phyloP scores from a whole-genome alignment of 2,888 invertebrate species.

The Leptinotarsa haldemani region DNA sequence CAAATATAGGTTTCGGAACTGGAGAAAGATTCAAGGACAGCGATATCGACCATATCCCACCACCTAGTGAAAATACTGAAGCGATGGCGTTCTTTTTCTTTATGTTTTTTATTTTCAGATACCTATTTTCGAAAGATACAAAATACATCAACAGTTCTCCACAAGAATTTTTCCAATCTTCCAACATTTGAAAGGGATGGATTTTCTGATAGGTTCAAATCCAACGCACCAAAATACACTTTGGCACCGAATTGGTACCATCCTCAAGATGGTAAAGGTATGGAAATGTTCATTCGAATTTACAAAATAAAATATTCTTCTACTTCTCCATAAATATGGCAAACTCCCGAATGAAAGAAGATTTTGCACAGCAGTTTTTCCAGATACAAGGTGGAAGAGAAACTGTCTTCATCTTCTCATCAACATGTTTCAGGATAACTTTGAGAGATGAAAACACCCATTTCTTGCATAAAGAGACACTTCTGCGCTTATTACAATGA shows the following conservation, averaged over 20 bases:
- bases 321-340: too few relatives aligned
- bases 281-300: not conserved
- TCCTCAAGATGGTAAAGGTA: conserved; percentile 48
- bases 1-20: conserved; percentile 48
- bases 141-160: conserved; percentile 27
- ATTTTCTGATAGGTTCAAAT: conserved; percentile 56
- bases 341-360: too few relatives aligned
- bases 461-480: too few relatives aligned
- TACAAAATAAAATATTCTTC: too few relatives aligned
- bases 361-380: too few relatives aligned
- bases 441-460: too few relatives aligned
- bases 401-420: too few relatives aligned
- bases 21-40: conserved; percentile 39
- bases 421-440: too few relatives aligned
- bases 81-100: not conserved
- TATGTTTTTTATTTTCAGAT: conserved; percentile 27
- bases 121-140: conserved; percentile 32
- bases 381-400: too few relatives aligned
- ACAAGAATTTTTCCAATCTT: conserved; percentile 48
- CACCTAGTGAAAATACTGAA: conserved; percentile 42
- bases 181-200: conserved; percentile 61
- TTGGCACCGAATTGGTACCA: conserved; percentile 58
- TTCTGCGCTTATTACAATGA: too few relatives aligned
- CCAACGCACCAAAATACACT: conserved; percentile 48
- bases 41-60: conserved; percentile 34